Percentiles rank a stretch among this genome's conserved stretches.
These are phyloP conservation scores for Pachypanchax playfairii DNA, from an alignment of 2,113 vertebrate species.

Conservation along the genomic window DNA sequence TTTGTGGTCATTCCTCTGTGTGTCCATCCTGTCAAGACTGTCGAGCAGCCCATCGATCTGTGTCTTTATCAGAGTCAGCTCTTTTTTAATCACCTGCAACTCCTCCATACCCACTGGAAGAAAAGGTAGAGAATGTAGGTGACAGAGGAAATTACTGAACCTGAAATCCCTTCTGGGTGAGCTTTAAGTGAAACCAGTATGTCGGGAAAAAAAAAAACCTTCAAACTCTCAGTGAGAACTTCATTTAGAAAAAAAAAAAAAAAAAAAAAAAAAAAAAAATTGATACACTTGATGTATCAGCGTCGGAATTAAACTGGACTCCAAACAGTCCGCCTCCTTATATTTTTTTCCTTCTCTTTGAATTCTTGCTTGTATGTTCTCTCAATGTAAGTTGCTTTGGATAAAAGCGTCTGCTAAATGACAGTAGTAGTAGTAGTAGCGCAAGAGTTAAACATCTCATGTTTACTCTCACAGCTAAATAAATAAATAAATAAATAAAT, in stretches of 20 bases:
- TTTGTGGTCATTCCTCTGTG: constrained; percentile 72
- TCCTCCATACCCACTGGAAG: constrained; percentile 82
- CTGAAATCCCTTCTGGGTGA: constrained; percentile 8
- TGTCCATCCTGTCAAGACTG: constrained; percentile 87
- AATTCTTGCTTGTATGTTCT: too few species aligned
- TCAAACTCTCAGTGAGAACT: not conserved
- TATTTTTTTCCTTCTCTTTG: too few species aligned
- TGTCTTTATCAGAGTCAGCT: constrained; percentile 90
- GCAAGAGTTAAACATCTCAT: too few species aligned
- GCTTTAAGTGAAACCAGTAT: constrained; percentile 3
- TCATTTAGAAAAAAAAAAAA: not conserved
- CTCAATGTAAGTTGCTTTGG: too few species aligned
- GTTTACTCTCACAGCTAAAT: too few species aligned
- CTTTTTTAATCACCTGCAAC: constrained; percentile 86
- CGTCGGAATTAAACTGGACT: too few species aligned
- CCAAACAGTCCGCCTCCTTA: too few species aligned
- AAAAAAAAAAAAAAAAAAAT: too few species aligned
- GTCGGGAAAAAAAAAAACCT: not conserved
- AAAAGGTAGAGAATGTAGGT: constrained; percentile 7
- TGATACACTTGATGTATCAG: too few species aligned
- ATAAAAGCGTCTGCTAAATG: too few species aligned
- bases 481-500: too few species aligned
- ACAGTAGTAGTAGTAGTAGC: too few species aligned
- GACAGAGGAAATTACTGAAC: constrained; percentile 18
- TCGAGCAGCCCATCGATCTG: constrained; percentile 88